Evolutionary conservation across 2,797 vertebrate species (phyloP), one percentile per base, ranked within the genome.

Genomic region (Cichlasoma orientale): DNA sequence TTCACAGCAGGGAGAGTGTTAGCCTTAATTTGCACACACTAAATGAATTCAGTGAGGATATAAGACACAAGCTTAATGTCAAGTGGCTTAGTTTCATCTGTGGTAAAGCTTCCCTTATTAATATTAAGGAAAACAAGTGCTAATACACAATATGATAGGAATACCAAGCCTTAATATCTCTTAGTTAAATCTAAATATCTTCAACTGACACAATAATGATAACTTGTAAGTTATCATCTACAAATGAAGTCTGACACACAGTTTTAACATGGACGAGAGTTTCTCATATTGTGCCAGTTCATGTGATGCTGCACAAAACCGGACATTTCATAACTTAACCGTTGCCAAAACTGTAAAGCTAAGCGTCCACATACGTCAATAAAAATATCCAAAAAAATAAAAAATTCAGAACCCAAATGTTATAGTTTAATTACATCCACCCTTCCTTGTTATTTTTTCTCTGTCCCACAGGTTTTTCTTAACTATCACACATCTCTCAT

Each of bases 1-100:
- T 72, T 68, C 33, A 80, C 58, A 74, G 59, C 73, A 29, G 61
- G 29, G 36, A 75, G 56, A 25, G 52, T 68, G 50, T 36, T 52
- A 25, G 36, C 73, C 33, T 61, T 38, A 66, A 21, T 74, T 50
- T 83, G 57, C 21, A 82, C 56, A 61, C 41, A 21, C 19, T 10
- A 58, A 41, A 58, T 27, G 14, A 72, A 70, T 75, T 73, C n/a
- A 85, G 56, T 25, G 9, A 68, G 25, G 16, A 71, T 16, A 44
- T 44, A 56, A 41, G 5, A 75, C 12, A 25, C 11, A 36, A 23
- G 29, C 2, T 77, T 72, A 38, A 57, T 41, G 59, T 18, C 50
- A 2, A 36, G 23, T 69, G 18, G 50, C 10, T 69, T 25, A 41
- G 4, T 47, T 38, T 3, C 27, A 25, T 47, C 7, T 13, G 8